phyloP scores from a whole-genome alignment of 2,888 invertebrate species.

The Ischnus inquisitorius region DNA sequence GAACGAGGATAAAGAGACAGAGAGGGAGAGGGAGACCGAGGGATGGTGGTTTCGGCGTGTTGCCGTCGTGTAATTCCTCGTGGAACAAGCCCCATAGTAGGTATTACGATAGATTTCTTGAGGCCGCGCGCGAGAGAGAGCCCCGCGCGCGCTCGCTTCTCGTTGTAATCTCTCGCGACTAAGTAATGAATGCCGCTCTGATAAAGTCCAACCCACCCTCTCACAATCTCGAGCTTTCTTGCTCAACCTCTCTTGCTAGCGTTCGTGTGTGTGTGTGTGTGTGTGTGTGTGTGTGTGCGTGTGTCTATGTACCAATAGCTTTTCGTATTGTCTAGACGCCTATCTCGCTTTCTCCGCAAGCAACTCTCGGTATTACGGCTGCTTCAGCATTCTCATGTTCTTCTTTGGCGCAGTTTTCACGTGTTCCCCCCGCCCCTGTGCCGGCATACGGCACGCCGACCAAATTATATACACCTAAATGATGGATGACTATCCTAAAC shows the following conservation, averaged over 20 bases:
- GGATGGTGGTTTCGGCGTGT: slow-evolving; percentile 45
- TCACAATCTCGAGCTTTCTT: slow-evolving; percentile 26
- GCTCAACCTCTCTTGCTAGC: slow-evolving; percentile 27
- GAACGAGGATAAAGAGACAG: no score
- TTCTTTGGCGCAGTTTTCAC: slow-evolving; percentile 72
- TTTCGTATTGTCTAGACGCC: slow-evolving; percentile 3
- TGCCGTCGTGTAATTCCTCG: slow-evolving; percentile 60
- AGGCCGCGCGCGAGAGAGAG: slow-evolving; percentile 11
- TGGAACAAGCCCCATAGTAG: slow-evolving; percentile 49
- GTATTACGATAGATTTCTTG: slow-evolving; percentile 58
- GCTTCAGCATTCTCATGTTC: slow-evolving; percentile 29
- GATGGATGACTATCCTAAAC: slow-evolving; percentile 76
- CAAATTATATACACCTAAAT: slow-evolving; percentile 80
- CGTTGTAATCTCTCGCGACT: slow-evolving; percentile 78
- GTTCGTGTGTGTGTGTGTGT: slow-evolving; percentile 16
- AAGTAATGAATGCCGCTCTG: slow-evolving; percentile 80
- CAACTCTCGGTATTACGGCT: background rate
- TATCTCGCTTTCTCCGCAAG: slow-evolving; percentile 25
- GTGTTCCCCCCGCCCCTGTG: slow-evolving; percentile 59
- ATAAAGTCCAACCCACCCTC: slow-evolving; percentile 76
- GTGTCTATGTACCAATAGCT: slow-evolving; percentile 14
- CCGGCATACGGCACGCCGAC: slow-evolving; percentile 37
- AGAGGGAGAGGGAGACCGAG: background rate
- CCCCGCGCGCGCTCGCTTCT: slow-evolving; percentile 57
- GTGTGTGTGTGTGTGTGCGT: slow-evolving; percentile 14